Conservation (phyloP, 1,140 invertebrate species). For the Rhizoglyphus robini region DNA sequence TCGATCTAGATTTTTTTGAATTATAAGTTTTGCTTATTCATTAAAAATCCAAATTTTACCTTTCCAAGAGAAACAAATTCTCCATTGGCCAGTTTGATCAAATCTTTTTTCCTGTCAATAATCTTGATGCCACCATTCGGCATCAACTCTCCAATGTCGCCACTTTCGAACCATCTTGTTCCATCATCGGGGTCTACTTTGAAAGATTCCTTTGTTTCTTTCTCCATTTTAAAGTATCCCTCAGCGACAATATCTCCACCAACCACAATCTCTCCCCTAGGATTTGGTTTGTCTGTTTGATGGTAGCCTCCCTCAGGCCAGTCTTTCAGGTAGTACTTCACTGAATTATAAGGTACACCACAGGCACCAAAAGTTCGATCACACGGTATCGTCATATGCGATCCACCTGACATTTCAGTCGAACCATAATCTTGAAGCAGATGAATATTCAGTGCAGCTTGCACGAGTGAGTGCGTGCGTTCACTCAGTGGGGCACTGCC, state of each 20-base stretch:
- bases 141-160: conserved; percentile 25
- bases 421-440: conserved; percentile 4
- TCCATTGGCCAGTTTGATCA: conserved; percentile 63
- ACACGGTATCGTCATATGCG: not conserved
- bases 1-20: too few species aligned
- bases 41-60: conserved; percentile 1
- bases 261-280: conserved; percentile 79
- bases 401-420: conserved; percentile 13
- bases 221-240: conserved; percentile 29
- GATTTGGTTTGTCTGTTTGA: conserved; percentile 71
- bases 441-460: conserved; percentile 42
- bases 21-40: not conserved
- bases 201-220: conserved; percentile 21
- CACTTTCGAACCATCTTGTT: conserved; percentile 21
- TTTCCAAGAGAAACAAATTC: conserved; percentile 35
- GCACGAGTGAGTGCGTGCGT: conserved; percentile 37
- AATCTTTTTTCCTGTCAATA: conserved; percentile 55
- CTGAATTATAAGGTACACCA: conserved; percentile 2
- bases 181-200: conserved; percentile 22
- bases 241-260: conserved; percentile 43
- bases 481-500: conserved; percentile 70
- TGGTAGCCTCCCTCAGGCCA: conserved; percentile 62
- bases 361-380: not conserved
- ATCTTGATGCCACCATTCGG: conserved; percentile 24
- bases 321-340: conserved; percentile 33